Conservation (phyloP, 35 echinoderm and acorn worm genomes). For the Ophiothrix spiculata region DNA sequence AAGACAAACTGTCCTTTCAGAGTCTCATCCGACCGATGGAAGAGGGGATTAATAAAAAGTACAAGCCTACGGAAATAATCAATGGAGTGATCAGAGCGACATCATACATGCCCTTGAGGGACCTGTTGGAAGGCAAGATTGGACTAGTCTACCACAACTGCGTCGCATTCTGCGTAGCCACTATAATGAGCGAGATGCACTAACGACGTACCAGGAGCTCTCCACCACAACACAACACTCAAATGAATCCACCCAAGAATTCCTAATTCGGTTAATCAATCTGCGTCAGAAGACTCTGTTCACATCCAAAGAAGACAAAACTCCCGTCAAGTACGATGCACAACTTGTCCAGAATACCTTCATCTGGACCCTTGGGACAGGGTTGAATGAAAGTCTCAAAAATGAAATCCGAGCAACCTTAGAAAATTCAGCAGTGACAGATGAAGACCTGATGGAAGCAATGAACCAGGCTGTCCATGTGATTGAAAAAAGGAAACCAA, state of each 20-base stretch:
- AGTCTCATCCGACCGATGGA: constrained; percentile 25
- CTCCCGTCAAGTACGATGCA: constrained; percentile 7
- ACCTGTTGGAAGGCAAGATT: background rate
- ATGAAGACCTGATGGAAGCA: constrained; percentile 45
- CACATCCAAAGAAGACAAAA: constrained; percentile 8
- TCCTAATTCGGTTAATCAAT: background rate
- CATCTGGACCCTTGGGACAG: constrained; percentile 31
- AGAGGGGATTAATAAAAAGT: background rate
- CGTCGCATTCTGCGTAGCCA: background rate
- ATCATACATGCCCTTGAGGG: constrained; percentile 2
- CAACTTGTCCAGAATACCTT: constrained; percentile 27
- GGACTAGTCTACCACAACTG: background rate
- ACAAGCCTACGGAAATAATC: background rate
- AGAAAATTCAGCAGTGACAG: constrained; percentile 14
- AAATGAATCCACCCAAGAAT: constrained; percentile 28
- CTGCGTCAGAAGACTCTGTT: background rate
- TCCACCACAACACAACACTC: background rate
- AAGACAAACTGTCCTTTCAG: constrained; percentile 13
- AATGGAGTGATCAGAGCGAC: background rate
- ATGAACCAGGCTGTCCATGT: constrained; percentile 10
- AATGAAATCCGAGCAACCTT: constrained; percentile 3
- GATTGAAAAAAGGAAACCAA: constrained; percentile 24
- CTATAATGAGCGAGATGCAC: constrained; percentile 24
- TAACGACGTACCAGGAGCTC: constrained; percentile 9
- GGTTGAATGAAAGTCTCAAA: constrained; percentile 11